Evolutionary conservation across 2,797 vertebrate species (phyloP).

Genomic region (Sarcophilus harrisii): DNA sequence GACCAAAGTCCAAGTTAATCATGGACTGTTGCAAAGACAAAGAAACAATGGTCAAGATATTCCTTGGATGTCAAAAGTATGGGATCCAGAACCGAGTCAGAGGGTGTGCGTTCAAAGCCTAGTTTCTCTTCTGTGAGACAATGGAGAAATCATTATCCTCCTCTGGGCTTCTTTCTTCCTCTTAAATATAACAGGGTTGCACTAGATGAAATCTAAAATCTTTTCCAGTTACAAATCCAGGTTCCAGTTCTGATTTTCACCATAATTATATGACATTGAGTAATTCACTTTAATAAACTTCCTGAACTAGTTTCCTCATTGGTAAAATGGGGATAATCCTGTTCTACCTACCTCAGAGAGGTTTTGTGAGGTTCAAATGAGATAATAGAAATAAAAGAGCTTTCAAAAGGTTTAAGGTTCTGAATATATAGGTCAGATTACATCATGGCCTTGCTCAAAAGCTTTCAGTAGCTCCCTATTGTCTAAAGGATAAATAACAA

Average conservation of each 20-base stretch:
- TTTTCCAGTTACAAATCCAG: background rate
- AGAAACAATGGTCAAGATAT: background rate
- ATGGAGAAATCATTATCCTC: background rate
- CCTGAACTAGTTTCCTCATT: background rate
- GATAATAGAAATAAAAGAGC: background rate
- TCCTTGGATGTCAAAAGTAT: background rate
- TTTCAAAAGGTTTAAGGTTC: background rate
- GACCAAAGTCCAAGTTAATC: background rate
- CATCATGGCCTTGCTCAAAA: background rate
- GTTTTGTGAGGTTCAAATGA: background rate
- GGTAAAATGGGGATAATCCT: background rate
- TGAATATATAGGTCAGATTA: background rate
- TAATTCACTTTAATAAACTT: background rate
- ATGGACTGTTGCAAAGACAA: background rate
- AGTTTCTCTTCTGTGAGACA: background rate
- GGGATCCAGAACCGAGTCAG: background rate
- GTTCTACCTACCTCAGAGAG: background rate
- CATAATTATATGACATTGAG: background rate
- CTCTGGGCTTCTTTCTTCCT: background rate
- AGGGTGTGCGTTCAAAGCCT: background rate
- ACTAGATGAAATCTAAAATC: background rate
- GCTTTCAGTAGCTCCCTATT: background rate
- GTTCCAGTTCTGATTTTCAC: background rate
- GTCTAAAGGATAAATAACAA: background rate
- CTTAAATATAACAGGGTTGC: background rate